These are phyloP conservation scores for Eurytoma adleriae DNA, from an alignment of 2,888 invertebrate species.

Conservation along the genomic window DNA sequence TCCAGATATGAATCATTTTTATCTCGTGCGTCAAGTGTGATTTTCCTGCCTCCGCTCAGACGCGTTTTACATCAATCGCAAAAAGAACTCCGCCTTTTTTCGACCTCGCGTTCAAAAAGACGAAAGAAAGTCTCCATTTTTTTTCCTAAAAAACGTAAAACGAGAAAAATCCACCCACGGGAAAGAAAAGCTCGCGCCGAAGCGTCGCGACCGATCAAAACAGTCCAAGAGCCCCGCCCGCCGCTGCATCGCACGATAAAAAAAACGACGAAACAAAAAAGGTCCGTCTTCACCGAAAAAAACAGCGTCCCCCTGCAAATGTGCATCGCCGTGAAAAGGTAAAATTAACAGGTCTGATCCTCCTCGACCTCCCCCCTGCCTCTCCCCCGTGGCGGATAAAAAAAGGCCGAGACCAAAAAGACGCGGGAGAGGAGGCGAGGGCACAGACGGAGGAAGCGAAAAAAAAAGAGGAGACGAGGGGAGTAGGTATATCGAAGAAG, in stretches of 20 bases:
- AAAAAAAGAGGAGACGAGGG: background rate
- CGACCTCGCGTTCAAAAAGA: no score
- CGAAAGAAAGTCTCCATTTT: no score
- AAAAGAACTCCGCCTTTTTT: no score
- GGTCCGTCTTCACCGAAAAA: background rate
- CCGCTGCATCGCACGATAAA: background rate
- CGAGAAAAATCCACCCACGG: no score
- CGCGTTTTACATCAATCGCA: no score
- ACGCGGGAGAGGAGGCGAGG: conserved; percentile 2
- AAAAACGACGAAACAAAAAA: conserved; percentile 11
- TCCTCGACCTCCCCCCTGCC: no score
- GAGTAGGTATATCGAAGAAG: background rate
- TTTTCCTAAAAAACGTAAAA: no score
- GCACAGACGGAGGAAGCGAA: conserved; percentile 13
- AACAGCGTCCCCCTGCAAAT: conserved; percentile 16
- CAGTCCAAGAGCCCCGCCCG: background rate
- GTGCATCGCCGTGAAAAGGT: conserved; percentile 49
- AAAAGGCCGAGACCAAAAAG: background rate
- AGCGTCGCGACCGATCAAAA: background rate
- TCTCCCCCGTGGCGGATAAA: background rate
- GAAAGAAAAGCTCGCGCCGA: no score
- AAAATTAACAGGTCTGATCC: conserved; percentile 51
- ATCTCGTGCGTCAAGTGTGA: no score
- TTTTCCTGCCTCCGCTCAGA: no score
- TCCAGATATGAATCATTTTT: no score